These are phyloP conservation scores for Tridacna crocea DNA, from an alignment of 2,888 invertebrate species.

Conservation along the genomic window DNA sequence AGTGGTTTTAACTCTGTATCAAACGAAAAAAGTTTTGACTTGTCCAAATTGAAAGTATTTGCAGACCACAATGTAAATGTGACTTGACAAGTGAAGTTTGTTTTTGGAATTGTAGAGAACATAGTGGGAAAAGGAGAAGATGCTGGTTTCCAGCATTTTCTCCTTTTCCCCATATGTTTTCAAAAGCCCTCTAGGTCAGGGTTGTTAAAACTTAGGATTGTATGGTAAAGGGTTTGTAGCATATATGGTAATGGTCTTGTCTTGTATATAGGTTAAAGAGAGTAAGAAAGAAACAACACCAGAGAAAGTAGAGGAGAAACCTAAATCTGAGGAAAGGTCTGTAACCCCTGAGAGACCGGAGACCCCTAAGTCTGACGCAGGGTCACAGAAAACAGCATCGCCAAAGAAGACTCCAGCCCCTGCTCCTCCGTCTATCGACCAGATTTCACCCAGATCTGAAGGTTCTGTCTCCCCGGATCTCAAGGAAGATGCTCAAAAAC, in stretches of 20 bases:
- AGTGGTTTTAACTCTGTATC: no score
- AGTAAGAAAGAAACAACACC: constrained; percentile 4
- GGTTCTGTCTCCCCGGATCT: constrained; percentile 12
- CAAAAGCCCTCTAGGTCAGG: no score
- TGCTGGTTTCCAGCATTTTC: no score
- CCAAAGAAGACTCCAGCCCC: constrained; percentile 66
- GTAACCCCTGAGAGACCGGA: constrained; percentile 49
- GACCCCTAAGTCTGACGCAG: constrained; percentile 38
- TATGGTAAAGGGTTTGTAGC: no score
- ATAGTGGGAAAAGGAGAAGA: no score
- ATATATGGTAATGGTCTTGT: not conserved
- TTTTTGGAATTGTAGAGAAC: no score
- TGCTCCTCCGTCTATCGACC: constrained; percentile 37
- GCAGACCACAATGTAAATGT: no score
- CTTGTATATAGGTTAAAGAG: constrained; percentile 5
- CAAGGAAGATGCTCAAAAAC: constrained; percentile 9
- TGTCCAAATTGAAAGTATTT: no score
- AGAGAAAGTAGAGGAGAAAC: constrained; percentile 25
- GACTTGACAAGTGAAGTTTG: no score
- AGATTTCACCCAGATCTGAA: constrained; percentile 5
- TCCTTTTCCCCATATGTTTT: no score
- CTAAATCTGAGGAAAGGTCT: constrained; percentile 17
- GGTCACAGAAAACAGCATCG: constrained; percentile 40
- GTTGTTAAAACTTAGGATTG: no score
- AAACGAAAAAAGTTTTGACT: no score